Evolutionary conservation across 1,140 invertebrate species (phyloP), one percentile per base, ranked within the genome.

Genomic region (Diachasmimorpha longicaudata): DNA sequence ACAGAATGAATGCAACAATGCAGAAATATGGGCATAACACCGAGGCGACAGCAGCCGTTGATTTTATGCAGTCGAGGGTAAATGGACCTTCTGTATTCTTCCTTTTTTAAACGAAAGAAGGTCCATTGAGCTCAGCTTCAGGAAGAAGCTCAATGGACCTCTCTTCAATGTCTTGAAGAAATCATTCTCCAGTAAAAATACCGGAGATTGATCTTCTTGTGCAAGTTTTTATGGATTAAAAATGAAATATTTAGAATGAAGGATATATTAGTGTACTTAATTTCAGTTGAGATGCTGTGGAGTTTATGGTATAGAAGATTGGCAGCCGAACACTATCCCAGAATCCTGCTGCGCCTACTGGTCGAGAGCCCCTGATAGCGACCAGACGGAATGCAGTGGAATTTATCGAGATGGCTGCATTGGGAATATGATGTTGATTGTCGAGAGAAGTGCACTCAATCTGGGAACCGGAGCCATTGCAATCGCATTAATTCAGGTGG

Each of bases 391-490:
- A 68, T 87, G 86, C 73, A 76, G 71, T 2, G 83, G 88, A 74
- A 78, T 90, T 68, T 93, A 91, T 79, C 81, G 86, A 19, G 88
- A 89, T 55, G 95, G 94, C 4, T 96, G 95, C 80, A 90, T 93
- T 39, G 87, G 89, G 25, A 89, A 91, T 72, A 90, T 96, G 58
- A 89, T 91, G 48, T 90, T 91, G 63, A 89, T 95, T 76, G 89
- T 96, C n/a, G 90, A 92, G 68, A 92, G 93, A 78, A 95, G 94
- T 82, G 93, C 93, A 31, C 89, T 95, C 36, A 89, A 95, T 55
- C 89, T 96, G 63, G 94, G 93, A n/a, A 94, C 93, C 21, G 94
- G 94, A 10, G 94, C 94, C 25, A 90, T 95, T 77, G 94, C 94
- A 13, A 94, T 96, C 78, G 93, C 94, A 42, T 92, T 95, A 81